A percentile compares a stretch with the other conserved stretches of the same genome.
Evolutionary conservation across 1,140 invertebrate genomes (phyloP).

Genomic region (Lordiphosa collinella): DNA sequence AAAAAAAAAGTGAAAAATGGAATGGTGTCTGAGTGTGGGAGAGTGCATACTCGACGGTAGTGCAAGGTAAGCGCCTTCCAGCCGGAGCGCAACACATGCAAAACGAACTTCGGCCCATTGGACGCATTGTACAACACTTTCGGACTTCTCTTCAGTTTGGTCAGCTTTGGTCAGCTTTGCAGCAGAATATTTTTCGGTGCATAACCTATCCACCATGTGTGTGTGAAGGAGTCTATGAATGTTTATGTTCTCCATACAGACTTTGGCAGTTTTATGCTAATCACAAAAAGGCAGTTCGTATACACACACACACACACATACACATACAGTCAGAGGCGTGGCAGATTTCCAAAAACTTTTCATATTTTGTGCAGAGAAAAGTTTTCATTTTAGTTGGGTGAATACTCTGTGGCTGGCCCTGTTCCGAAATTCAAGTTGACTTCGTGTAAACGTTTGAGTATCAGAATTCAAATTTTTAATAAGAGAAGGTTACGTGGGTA

Average conservation of each 20-base stretch:
- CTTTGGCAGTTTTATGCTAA: slow-evolving; percentile 75
- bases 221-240: slow-evolving; percentile 33
- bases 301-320: slow-evolving; percentile 12
- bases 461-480: no score
- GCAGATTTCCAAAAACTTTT: slow-evolving; percentile 58
- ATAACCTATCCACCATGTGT: slow-evolving; percentile 33
- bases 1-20: slow-evolving; percentile 24
- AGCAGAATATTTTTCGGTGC: slow-evolving; percentile 58
- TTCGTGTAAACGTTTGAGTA: no score
- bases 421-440: no score
- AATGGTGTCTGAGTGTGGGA: slow-evolving; percentile 6
- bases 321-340: slow-evolving; percentile 8
- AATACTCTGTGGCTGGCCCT: no score
- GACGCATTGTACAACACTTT: slow-evolving; percentile 38
- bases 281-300: slow-evolving; percentile 60
- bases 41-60: slow-evolving; percentile 8
- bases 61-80: slow-evolving; percentile 54
- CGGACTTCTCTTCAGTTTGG: slow-evolving; percentile 17
- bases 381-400: slow-evolving; percentile 41
- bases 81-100: slow-evolving; percentile 62
- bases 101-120: slow-evolving; percentile 45
- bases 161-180: slow-evolving; percentile 27
- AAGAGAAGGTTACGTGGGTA: no score
- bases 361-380: slow-evolving; percentile 56
- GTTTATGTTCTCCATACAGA: slow-evolving; percentile 48